These are phyloP conservation scores for Gymnoscelis rufifasciata DNA, from an alignment of 2,888 invertebrate species.

Conservation along the genomic window DNA sequence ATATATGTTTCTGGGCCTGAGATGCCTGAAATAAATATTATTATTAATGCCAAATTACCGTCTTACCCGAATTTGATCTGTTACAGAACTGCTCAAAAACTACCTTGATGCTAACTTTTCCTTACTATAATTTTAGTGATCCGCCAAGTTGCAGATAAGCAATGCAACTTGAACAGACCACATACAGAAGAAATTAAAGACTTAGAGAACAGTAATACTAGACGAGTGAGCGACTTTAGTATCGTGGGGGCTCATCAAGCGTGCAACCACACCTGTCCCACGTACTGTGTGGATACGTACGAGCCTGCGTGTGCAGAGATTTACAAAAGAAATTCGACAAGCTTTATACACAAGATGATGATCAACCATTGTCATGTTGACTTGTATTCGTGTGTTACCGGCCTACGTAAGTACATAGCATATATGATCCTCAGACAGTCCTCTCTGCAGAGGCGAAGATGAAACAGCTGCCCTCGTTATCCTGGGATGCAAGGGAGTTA, in stretches of 20 bases:
- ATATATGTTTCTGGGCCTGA: too few relatives aligned
- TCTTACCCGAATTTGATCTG: too few relatives aligned
- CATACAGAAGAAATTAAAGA: constrained; percentile 13
- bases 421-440: too few relatives aligned
- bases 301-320: constrained; percentile 61
- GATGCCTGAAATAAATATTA: too few relatives aligned
- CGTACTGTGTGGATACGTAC: constrained; percentile 57
- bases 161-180: constrained; percentile 30
- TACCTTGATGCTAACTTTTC: too few relatives aligned
- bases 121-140: constrained; percentile 46
- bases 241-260: constrained; percentile 58
- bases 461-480: too few relatives aligned
- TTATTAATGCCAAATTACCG: too few relatives aligned
- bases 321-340: constrained; percentile 35
- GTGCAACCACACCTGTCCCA: constrained; percentile 67
- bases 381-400: constrained; percentile 56
- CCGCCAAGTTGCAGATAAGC: constrained; percentile 35
- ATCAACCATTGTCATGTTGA: constrained; percentile 71
- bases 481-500: too few relatives aligned
- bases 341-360: constrained; percentile 41
- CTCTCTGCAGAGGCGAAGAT: too few relatives aligned
- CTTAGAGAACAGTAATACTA: constrained; percentile 22
- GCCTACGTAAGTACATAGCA: constrained; percentile 41
- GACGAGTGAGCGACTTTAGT: constrained; percentile 49
- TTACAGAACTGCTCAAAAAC: too few relatives aligned